Evolutionary conservation across 2,888 invertebrate species (phyloP), one percentile per base, ranked within the genome.

Genomic region (Peribatodes rhomboidaria): DNA sequence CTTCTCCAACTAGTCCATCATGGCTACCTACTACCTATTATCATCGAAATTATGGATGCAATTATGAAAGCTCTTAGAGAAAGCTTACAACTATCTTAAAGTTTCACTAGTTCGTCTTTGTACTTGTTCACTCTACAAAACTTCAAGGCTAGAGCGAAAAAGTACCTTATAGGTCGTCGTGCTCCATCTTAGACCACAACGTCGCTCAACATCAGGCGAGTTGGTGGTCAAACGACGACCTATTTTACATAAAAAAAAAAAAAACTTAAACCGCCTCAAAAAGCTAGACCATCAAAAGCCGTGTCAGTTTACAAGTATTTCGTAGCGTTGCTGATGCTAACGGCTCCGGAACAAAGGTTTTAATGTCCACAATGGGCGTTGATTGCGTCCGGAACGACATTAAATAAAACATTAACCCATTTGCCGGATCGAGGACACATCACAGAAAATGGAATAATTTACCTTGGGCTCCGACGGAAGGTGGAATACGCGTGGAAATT

Each of bases 401-500:
- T 63, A 72, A 70, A 67, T 62, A 72, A 63, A 65, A 65, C 68
- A 73, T 74, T 77, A 76, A 73, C 76, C 74, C 69, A 74, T 76
- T 74, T 77, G 69, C 56, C 64, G 65, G 63, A 67, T 71, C 47
- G 68, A 68, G 68, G 67, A 68, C 67, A 65, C 64, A 68, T 62
- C 60, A 55, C 22, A 42, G 53, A 56, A 65, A 65, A 65, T 65
- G 65, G 65, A 65, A 65, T 65, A 65, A 65, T 60, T 65, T 64
- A 59, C 59, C 64, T 59, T 39, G 47, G 49, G 42, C 59, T 27
- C 27, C 14, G 42, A 18, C 13, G 35, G 35, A n/a, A 20, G 39
- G 46, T 31, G 42, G 33, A 52, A 57, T 47, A 31, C 35, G 59
- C 50, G 59, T 22, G 33, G 16, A 46, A 42, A 54, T 42, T 54